Conservation (phyloP, 2,113 vertebrate species). For the Sander lucioperca region DNA sequence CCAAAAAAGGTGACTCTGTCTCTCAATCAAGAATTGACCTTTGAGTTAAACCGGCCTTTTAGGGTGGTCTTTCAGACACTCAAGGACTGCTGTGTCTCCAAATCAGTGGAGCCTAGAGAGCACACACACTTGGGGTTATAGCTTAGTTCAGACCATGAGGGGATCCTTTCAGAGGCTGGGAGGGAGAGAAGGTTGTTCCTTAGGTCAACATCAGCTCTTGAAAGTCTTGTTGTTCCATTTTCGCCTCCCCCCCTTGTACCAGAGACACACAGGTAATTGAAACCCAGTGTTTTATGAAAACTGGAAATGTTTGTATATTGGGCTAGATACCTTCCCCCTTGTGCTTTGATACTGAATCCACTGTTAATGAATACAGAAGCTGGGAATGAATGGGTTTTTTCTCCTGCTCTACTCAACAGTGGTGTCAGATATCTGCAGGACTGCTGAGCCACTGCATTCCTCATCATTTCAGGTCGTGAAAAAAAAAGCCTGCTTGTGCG, state of each 20-base stretch:
- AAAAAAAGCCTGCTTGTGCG: constrained; percentile 53
- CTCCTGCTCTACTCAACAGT: constrained; percentile 67
- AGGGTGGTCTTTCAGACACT: constrained; percentile 53
- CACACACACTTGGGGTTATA: constrained; percentile 39
- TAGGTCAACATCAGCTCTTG: constrained; percentile 79
- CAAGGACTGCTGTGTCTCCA: constrained; percentile 71
- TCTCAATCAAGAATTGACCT: constrained; percentile 49
- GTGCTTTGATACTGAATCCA: constrained; percentile 73
- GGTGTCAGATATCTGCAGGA: constrained; percentile 73
- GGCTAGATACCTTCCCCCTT: constrained; percentile 47
- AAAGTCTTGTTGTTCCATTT: constrained; percentile 73
- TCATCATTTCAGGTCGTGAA: constrained; percentile 59
- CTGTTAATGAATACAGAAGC: constrained; percentile 80
- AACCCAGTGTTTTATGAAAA: constrained; percentile 75
- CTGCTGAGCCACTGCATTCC: constrained; percentile 79
- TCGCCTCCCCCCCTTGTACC: constrained; percentile 21
- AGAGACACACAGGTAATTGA: constrained; percentile 68
- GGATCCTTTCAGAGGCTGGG: constrained; percentile 75
- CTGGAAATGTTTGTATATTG: constrained; percentile 64
- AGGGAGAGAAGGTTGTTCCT: constrained; percentile 63
- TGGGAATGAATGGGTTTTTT: constrained; percentile 74
- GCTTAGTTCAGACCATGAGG: constrained; percentile 69
- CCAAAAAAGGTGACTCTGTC: constrained; percentile 41
- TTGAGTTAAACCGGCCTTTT: constrained; percentile 50
- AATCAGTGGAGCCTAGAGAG: constrained; percentile 47